Conservation (phyloP, 2,113 vertebrate genomes). For the Phalacrocorax aristotelis region DNA sequence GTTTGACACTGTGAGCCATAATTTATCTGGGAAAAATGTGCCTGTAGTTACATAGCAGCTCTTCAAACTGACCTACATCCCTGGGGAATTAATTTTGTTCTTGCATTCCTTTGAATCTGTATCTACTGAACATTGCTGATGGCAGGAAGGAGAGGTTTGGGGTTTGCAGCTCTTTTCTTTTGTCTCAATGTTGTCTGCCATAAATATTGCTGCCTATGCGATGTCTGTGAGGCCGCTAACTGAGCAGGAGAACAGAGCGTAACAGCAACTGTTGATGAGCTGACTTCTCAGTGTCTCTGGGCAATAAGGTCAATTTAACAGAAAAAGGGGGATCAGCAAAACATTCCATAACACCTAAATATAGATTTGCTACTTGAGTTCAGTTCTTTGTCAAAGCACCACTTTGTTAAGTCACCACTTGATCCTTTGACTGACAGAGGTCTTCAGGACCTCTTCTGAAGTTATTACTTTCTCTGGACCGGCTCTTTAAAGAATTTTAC, state of each 20-base stretch:
- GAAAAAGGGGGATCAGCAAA: background rate
- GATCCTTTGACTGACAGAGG: background rate
- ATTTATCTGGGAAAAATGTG: background rate
- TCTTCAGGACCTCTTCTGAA: background rate
- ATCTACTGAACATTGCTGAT: background rate
- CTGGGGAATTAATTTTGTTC: background rate
- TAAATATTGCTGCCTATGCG: background rate
- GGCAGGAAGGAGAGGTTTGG: background rate
- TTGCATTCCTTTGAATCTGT: background rate
- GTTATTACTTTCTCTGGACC: background rate
- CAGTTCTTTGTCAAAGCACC: background rate
- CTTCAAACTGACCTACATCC: background rate
- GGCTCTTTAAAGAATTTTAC: background rate
- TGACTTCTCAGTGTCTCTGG: background rate
- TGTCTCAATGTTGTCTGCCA: background rate
- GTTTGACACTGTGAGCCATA: background rate
- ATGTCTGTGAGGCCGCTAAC: background rate
- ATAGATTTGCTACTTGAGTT: background rate
- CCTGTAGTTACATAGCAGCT: background rate
- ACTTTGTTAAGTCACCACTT: background rate
- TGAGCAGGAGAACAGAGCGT: background rate
- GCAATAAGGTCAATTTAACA: background rate
- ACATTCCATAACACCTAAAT: background rate
- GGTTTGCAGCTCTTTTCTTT: background rate
- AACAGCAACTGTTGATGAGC: rapidly evolving